These are phyloP conservation scores for Megaceryle alcyon DNA, from an alignment of 2,797 vertebrate genomes.

Conservation along the genomic window DNA sequence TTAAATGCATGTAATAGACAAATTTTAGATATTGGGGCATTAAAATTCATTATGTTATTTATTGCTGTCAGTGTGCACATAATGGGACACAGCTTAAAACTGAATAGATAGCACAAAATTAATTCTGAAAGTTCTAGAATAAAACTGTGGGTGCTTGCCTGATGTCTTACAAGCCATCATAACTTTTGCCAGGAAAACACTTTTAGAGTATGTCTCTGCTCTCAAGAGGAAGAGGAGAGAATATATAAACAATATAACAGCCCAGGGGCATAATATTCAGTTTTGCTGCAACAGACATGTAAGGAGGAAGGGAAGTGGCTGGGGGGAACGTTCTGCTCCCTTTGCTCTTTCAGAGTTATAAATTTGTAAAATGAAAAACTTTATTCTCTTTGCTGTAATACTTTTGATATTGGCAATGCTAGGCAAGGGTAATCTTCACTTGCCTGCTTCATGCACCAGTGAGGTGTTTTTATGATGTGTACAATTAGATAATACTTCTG, in stretches of 20 bases:
- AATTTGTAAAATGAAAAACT: neutral
- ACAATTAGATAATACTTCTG: neutral
- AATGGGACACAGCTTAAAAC: neutral
- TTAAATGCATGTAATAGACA: neutral
- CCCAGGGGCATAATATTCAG: neutral
- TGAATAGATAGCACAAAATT: neutral
- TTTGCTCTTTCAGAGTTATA: neutral
- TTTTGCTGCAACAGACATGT: neutral
- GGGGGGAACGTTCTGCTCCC: neutral
- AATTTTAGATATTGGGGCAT: neutral
- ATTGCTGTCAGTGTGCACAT: neutral
- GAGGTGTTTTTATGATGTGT: neutral
- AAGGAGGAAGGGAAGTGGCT: neutral
- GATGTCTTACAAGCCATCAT: neutral
- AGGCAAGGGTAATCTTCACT: neutral
- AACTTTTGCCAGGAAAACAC: neutral
- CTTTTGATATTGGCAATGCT: neutral
- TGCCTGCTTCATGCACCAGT: neutral
- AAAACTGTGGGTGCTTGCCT: neutral
- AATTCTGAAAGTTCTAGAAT: neutral
- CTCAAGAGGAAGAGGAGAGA: neutral
- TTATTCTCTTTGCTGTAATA: neutral
- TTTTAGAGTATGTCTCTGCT: neutral
- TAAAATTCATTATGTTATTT: neutral
- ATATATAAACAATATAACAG: neutral